Conservation (phyloP, 1,140 invertebrate species). For the Papilio polyxenes region DNA sequence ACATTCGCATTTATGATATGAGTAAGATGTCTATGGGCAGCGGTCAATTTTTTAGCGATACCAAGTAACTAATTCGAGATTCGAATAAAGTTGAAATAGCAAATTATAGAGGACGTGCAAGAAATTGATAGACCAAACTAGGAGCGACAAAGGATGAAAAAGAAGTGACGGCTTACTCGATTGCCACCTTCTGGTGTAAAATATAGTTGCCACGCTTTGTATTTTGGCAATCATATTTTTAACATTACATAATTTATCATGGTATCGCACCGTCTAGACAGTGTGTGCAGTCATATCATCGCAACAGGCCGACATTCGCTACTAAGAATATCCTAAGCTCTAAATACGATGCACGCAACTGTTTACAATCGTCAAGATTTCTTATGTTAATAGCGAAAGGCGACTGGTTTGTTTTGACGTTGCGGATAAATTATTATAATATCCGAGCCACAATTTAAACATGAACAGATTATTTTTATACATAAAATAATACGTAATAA, state of each 20-base stretch:
- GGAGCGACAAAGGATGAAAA: no score
- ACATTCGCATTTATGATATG: no score
- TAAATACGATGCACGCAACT: slow-evolving; percentile 25
- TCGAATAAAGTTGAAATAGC: no score
- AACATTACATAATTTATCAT: neutral
- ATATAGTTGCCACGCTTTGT: neutral
- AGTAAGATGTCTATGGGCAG: no score
- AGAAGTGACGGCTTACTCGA: no score
- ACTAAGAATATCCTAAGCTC: neutral
- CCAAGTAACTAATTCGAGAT: no score
- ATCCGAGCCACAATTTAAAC: slow-evolving; percentile 18
- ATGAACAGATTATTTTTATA: slow-evolving; percentile 1
- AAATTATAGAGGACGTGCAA: no score
- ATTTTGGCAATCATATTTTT: neutral
- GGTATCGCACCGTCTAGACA: neutral
- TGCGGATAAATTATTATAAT: slow-evolving; percentile 20
- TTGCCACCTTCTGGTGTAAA: no score
- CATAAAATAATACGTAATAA: neutral
- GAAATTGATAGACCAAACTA: no score
- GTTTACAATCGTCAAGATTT: slow-evolving; percentile 16
- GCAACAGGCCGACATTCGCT: slow-evolving; percentile 8
- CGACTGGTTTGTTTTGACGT: slow-evolving; percentile 24
- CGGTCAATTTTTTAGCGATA: no score
- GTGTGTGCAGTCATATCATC: neutral
- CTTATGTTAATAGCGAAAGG: slow-evolving; percentile 16